These are phyloP conservation scores for Nephotettix cincticeps DNA, from an alignment of 1,140 invertebrate species.

Conservation along the genomic window DNA sequence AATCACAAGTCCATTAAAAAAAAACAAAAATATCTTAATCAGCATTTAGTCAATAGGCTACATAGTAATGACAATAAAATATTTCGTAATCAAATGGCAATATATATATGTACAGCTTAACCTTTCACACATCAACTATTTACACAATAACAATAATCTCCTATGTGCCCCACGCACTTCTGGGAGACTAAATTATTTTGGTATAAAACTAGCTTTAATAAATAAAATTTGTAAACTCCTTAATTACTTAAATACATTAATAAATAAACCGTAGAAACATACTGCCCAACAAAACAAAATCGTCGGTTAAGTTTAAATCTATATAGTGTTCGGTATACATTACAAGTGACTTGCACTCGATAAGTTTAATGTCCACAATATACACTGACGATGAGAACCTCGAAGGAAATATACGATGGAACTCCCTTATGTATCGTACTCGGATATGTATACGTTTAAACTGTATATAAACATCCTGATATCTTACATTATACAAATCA, in stretches of 20 bases:
- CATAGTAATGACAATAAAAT: no score
- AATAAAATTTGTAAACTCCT: conserved; percentile 13
- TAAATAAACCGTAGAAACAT: conserved; percentile 17
- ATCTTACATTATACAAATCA: conserved; percentile 5
- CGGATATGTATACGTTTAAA: conserved; percentile 26
- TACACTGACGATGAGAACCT: no score
- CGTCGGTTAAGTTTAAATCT: neutral
- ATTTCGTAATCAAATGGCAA: no score
- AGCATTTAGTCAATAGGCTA: no score
- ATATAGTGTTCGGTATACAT: neutral
- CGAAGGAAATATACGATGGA: no score
- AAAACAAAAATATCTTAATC: no score
- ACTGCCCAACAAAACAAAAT: conserved; percentile 4
- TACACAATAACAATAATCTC: conserved; percentile 12
- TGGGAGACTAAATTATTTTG: conserved; percentile 7
- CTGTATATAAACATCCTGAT: conserved; percentile 4
- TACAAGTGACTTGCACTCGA: neutral
- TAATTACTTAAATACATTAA: neutral
- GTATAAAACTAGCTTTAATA: conserved; percentile 23
- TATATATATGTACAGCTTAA: neutral
- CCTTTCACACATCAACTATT: conserved; percentile 15
- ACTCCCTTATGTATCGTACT: no score
- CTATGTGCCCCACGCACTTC: neutral
- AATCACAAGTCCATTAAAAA: no score
- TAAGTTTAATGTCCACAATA: no score